phyloP scores from a whole-genome alignment of 2,113 vertebrate genomes.

The Verasper variegatus region DNA sequence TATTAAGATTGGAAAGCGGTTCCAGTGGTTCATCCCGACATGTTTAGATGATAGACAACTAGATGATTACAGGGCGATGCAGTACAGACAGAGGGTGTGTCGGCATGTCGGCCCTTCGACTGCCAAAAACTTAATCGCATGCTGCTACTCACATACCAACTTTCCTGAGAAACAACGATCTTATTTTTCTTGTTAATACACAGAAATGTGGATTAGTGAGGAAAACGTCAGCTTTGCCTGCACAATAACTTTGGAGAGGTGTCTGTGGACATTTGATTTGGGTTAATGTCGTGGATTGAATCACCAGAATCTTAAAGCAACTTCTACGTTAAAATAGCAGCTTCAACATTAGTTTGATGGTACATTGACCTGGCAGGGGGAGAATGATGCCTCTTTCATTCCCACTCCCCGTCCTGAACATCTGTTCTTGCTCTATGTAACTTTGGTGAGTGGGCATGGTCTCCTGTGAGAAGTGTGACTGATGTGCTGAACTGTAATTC shows the following conservation, averaged over 20 bases:
- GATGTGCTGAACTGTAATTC: too few species aligned
- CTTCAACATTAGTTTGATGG: too few species aligned
- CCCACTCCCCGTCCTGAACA: too few species aligned
- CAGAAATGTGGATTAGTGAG: not conserved
- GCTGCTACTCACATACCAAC: constrained; percentile 2
- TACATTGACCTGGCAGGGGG: too few species aligned
- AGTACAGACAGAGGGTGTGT: constrained; percentile 29
- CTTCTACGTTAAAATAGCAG: too few species aligned
- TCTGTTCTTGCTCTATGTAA: too few species aligned
- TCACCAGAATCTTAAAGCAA: not conserved
- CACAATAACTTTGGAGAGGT: too few species aligned
- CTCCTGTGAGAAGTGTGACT: too few species aligned
- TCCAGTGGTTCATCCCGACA: not conserved
- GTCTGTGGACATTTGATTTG: not conserved
- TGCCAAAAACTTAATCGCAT: constrained; percentile 21
- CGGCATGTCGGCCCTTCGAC: constrained; percentile 5
- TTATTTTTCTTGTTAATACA: not conserved
- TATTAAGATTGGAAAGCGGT: not conserved
- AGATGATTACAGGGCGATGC: constrained; percentile 20
- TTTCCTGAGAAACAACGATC: not conserved
- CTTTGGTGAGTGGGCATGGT: too few species aligned
- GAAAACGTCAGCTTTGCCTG: not conserved
- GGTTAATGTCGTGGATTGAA: not conserved
- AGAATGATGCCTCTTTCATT: too few species aligned
- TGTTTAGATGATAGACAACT: constrained; percentile 22